Evolutionary conservation across 2,888 invertebrate species (phyloP), one percentile per base, ranked within the genome.

Genomic region (Dioctria rufipes): DNA sequence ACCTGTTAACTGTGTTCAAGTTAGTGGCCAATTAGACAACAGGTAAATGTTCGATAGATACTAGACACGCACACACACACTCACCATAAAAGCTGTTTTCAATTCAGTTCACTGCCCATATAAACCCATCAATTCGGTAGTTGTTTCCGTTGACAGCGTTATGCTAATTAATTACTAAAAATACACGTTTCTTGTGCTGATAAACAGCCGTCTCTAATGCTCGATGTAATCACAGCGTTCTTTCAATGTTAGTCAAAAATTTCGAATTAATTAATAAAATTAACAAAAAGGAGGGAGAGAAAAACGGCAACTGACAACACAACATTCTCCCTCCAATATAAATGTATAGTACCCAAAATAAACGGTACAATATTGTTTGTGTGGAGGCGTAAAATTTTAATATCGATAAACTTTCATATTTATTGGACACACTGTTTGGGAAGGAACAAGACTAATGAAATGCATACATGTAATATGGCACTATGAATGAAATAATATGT

Each of bases 211-310:
- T 43, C 46, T 77, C 63, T 63, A 77, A 63, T 63, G 63, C 13
- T 37, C 58, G 49, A 25, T 51, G 63, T 63, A 49, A 77, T 63
- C 63, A 25, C 25, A 77, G 60, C 46, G 60, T n/a, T 54, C 42
- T 75, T 39, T 75, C 75, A 61, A 42, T n/a, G 61, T 63, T 46
- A 46, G n/a, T 77, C 77, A 77, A 63, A 77, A 63, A 9, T 37
- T 37, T 49, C 77, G 77, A 77, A 77, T 77, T 77, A 77, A 77
- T 77, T 77, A 77, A 75, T 75, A 42, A 77, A 77, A 77, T 77
- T 75, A 75, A 75, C 60, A 60, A 60, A 75, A 75, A 60, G 25
- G 13, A 11, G 25, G 61, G 25, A 61, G 3, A 25, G 6, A 61
- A n/a, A n/a, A n/a, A n/a, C n/a, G n/a, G n/a, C n/a, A n/a, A n/a